phyloP scores from a whole-genome alignment of 1,140 invertebrate species.

The Heliconius himera region DNA sequence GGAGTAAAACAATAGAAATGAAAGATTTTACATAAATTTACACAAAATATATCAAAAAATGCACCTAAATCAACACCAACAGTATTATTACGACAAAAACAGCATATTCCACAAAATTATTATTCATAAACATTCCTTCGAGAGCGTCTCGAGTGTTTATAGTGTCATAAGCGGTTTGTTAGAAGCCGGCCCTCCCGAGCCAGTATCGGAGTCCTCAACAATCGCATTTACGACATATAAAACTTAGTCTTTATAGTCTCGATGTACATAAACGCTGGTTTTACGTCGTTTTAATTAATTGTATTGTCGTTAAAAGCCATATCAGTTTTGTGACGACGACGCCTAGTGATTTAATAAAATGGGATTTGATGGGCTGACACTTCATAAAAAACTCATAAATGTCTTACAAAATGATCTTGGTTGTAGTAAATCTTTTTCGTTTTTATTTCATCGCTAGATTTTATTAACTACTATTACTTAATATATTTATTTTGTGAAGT shows the following conservation, averaged over 20 bases:
- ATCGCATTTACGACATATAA: constrained; percentile 82
- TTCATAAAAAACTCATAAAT: constrained; percentile 72
- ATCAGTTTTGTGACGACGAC: constrained; percentile 72
- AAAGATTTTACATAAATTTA: background rate
- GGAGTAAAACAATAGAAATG: too few species aligned
- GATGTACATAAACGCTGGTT: constrained; percentile 79
- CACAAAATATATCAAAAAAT: background rate
- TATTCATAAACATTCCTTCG: constrained; percentile 13
- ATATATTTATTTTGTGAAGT: too few species aligned
- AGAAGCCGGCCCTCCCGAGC: constrained; percentile 42
- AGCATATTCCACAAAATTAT: constrained; percentile 1
- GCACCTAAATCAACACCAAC: background rate
- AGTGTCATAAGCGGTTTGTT: constrained; percentile 53
- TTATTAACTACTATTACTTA: constrained; percentile 15
- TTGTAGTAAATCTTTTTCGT: constrained; percentile 46
- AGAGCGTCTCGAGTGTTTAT: constrained; percentile 45
- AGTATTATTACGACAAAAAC: background rate
- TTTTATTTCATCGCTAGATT: background rate
- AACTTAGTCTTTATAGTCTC: constrained; percentile 82
- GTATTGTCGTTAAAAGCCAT: constrained; percentile 73
- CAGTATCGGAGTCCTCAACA: constrained; percentile 72
- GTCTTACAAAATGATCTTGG: constrained; percentile 36
- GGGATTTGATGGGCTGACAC: constrained; percentile 62
- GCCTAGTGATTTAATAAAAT: constrained; percentile 75
- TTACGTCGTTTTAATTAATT: constrained; percentile 82